Percentiles rank a stretch among this genome's conserved stretches.
Evolutionary conservation across 1,140 invertebrate genomes (phyloP).

Genomic region (Oscheius sp.): DNA sequence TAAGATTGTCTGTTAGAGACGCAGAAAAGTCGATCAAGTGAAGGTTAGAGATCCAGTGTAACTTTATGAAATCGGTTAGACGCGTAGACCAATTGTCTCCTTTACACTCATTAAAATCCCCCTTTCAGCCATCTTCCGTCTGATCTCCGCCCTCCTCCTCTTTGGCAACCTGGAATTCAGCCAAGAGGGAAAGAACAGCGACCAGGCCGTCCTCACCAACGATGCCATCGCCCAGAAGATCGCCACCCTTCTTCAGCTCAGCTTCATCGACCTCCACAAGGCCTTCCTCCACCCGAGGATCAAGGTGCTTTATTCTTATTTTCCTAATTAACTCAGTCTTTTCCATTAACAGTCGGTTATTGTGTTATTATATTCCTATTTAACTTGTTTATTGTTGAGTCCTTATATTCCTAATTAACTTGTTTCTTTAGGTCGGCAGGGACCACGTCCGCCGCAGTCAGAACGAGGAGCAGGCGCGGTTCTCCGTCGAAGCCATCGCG

Average conservation of each 20-base stretch:
- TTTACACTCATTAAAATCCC: too few relatives aligned
- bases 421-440: slow-evolving; percentile 92
- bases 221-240: slow-evolving; percentile 75
- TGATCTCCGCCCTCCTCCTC: slow-evolving; percentile 86
- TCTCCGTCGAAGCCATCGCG: slow-evolving; percentile 93
- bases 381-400: too few relatives aligned
- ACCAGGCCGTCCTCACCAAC: slow-evolving; percentile 93
- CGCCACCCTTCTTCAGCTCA: slow-evolving; percentile 82
- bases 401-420: too few relatives aligned
- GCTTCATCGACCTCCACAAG: slow-evolving; percentile 93
- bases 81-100: too few relatives aligned
- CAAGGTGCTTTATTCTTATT: too few relatives aligned
- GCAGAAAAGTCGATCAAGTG: too few relatives aligned
- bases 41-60: too few relatives aligned
- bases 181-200: slow-evolving; percentile 90
- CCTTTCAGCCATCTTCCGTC: slow-evolving; percentile 81
- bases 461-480: slow-evolving; percentile 87
- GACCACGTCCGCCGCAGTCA: slow-evolving; percentile 97
- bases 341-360: too few relatives aligned
- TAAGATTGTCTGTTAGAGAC: too few relatives aligned
- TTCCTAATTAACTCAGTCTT: too few relatives aligned
- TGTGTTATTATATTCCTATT: too few relatives aligned
- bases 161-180: slow-evolving; percentile 98
- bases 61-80: too few relatives aligned
- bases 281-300: slow-evolving; percentile 93